Evolutionary conservation across 2,888 invertebrate genomes (phyloP).

Genomic region (Idaea biselata): DNA sequence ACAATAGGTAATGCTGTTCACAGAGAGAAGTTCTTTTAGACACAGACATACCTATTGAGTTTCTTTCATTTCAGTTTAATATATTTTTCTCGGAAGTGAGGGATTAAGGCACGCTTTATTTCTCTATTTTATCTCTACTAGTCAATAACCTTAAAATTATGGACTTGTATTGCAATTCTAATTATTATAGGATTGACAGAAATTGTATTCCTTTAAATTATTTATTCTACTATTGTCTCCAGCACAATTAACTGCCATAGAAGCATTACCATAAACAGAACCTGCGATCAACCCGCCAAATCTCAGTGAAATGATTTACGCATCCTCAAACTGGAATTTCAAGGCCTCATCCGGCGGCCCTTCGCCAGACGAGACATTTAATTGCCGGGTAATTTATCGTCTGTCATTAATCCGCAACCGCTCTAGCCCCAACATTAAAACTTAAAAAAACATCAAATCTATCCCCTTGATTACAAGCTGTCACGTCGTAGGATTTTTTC

Average conservation of each 20-base stretch:
- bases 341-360: constrained; percentile 32
- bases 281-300: constrained; percentile 20
- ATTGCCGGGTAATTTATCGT: constrained; percentile 75
- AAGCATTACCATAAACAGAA: neutral
- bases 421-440: constrained; percentile 57
- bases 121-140: too few relatives aligned
- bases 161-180: too few relatives aligned
- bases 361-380: constrained; percentile 64
- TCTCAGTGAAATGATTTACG: constrained; percentile 42
- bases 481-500: constrained; percentile 78
- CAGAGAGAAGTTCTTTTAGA: too few relatives aligned
- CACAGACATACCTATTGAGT: too few relatives aligned
- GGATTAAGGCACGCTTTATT: too few relatives aligned
- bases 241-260: neutral
- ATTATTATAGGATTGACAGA: neutral
- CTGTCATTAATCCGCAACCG: constrained; percentile 66
- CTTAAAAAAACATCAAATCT: constrained; percentile 56
- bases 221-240: neutral
- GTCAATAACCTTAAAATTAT: too few relatives aligned
- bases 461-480: constrained; percentile 79
- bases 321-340: constrained; percentile 31
- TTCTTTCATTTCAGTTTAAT: too few relatives aligned
- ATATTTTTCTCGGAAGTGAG: too few relatives aligned
- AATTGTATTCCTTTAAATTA: neutral
- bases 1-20: too few relatives aligned